Evolutionary conservation across 2,888 invertebrate species (phyloP), one percentile per base, ranked within the genome.

Genomic region (Drosophila affinis): DNA sequence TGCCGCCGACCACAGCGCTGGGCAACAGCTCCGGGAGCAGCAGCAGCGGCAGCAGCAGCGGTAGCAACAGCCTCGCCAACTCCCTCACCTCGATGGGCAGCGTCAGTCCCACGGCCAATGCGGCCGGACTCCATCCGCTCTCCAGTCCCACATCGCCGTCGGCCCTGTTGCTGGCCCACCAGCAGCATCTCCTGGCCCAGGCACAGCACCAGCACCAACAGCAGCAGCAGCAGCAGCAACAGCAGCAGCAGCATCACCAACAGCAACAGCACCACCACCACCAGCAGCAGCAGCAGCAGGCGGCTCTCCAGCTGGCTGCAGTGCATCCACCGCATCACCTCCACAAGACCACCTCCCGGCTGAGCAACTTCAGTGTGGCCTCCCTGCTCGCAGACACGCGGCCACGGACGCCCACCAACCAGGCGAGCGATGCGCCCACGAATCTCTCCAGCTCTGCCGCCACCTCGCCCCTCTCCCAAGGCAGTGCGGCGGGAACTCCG

Each of bases 331-430:
- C 89, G 29, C 90, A 89, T 75, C 91, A 91, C 83, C 81, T 91
- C 64, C 91, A 92, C 78, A 95, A 95, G 90, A 90, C 91, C 63
- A 93, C 94, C 73, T 94, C 95, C 75, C 93, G 95, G 84, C 95
- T 95, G 89, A 95, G 95, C 92, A 92, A 92, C 83, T 98, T 98
- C 93, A 96, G 97, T 92, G 97, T 98, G 79, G 97, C 97, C 7
- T 96, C 97, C 1, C 94, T 97, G 77, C 93, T 98, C 79, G 95
- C 97, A 17, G 97, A 98, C 88, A 95, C 97, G 29, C 81, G 91
- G 61, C 94, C 94, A 3, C 93, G 93, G 63, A 93, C 93, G 14
- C 91, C 92, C 27, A 80, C 59, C 32, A 87, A 64, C 27, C 64
- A 63, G n/a, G 10, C 69, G 46, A 75, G 67, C 52, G 82, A 82